Base-by-base conservation (phyloP, 2,113 vertebrate species). In the Triplophysa tibetana region DNA sequence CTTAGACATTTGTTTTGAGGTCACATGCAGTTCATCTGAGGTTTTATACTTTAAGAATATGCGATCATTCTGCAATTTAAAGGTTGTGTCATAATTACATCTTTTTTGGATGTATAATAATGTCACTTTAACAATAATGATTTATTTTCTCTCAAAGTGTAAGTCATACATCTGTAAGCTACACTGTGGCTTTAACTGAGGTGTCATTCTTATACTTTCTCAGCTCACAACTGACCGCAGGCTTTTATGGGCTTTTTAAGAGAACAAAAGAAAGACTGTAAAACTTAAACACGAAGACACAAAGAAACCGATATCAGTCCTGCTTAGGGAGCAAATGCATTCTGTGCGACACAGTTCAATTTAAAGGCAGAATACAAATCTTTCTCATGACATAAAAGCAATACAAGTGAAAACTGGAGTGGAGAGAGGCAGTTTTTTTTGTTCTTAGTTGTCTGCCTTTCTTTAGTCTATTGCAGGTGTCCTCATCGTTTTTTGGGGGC, bases 181-280 rank as follows among this genome's bases (percentile, higher is more conserved):
- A 52, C 67, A 50, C 23, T 69, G 21, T 23, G 67, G 23, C 24
- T 58, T n/a, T n/a, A 58, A 58, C 54, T 16, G n/a, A 10, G n/a
- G 54, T 58, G 54, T 58, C 52, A 23, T 26, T 29, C n/a, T 73
- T 73, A 19, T 52, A 73, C 58, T 62, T 63, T 79, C 29, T 67
- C 63, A 58, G n/a, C 38, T 60, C 52, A n/a, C 54, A 24, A 60
- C 64, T 72, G 8, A 79, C 67, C 58, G 58, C 21, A 79, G 23
- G 58, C 54, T 43, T 79, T 79, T 70, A 64, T 72, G 50, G 58
- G 68, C 61, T 41, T 63, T 62, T 68, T 61, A 50, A 79, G 48
- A 79, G 67, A 21, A 70, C 67, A 63, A 70, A 64, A 17, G 43
- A 54, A 70, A 67, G 77, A 33, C 61, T 70, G 58, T 79, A 70